Percentiles rank a stretch among this genome's conserved stretches.
Evolutionary conservation across 1,140 invertebrate genomes (phyloP).

Genomic region (roundworm (Caenorhabditis elegans)): DNA sequence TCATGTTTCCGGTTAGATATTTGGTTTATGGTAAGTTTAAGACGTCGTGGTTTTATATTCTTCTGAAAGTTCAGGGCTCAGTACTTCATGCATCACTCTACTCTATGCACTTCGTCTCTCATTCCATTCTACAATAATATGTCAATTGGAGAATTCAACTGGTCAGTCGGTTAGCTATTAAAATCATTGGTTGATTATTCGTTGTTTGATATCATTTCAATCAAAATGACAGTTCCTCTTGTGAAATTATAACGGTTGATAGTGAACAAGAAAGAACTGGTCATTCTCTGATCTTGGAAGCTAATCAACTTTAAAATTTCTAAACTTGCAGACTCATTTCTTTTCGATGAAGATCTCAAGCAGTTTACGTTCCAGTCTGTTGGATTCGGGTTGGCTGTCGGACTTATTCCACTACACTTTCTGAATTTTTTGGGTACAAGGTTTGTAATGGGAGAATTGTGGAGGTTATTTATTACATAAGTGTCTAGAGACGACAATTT

Average conservation of each 20-base stretch:
- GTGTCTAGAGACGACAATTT: too few relatives aligned
- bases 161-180: too few relatives aligned
- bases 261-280: not conserved
- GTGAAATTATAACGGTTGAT: not conserved
- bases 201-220: not conserved
- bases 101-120: not conserved
- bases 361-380: constrained; percentile 14
- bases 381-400: not conserved
- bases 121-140: constrained; percentile 15
- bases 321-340: not conserved
- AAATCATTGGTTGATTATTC: not conserved
- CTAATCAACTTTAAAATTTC: not conserved
- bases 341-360: not conserved
- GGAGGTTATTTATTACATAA: too few relatives aligned
- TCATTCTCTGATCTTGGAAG: not conserved
- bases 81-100: constrained; percentile 12
- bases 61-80: not conserved
- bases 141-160: constrained; percentile 17
- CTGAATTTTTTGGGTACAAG: constrained; percentile 14
- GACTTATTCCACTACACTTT: not conserved
- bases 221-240: not conserved
- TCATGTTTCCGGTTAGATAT: constrained; percentile 1
- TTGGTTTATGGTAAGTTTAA: constrained; percentile 1
- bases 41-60: too few relatives aligned
- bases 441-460: too few relatives aligned